These are phyloP conservation scores for Siderastrea siderea DNA, from an alignment of 92 coral and sea anemone genomes.

Conservation along the genomic window DNA sequence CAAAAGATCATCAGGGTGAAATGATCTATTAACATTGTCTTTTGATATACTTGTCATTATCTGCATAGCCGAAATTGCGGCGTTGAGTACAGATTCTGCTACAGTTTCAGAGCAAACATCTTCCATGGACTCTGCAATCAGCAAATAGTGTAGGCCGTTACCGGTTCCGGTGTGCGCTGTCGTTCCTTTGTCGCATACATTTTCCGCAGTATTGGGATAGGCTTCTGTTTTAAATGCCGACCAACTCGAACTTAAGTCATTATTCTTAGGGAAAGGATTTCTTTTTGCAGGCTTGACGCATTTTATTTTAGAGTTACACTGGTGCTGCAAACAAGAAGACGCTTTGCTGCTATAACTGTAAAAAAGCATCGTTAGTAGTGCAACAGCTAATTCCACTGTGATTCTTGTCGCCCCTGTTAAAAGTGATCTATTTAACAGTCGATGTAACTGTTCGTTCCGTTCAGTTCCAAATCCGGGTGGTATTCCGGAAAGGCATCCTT, in stretches of 20 bases:
- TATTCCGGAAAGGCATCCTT: slow-evolving; percentile 56
- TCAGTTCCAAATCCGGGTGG: slow-evolving; percentile 63
- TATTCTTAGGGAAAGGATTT: neutral
- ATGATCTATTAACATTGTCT: slow-evolving; percentile 9
- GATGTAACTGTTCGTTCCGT: slow-evolving; percentile 44
- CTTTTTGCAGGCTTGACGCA: slow-evolving; percentile 21
- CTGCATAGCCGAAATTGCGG: neutral
- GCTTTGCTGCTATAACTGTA: slow-evolving; percentile 35
- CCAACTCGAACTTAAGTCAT: slow-evolving; percentile 21
- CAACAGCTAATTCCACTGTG: slow-evolving; percentile 41
- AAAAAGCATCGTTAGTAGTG: slow-evolving; percentile 20
- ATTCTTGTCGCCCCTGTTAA: slow-evolving; percentile 47
- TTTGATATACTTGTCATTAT: slow-evolving; percentile 16
- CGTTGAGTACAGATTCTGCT: slow-evolving; percentile 16
- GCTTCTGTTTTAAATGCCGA: slow-evolving; percentile 14
- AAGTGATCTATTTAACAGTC: slow-evolving; percentile 37
- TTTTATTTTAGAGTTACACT: slow-evolving; percentile 24
- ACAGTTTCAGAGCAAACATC: slow-evolving; percentile 38
- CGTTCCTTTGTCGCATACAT: neutral
- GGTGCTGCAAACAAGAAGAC: slow-evolving; percentile 8
- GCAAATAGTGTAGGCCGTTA: neutral
- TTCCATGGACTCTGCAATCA: slow-evolving; percentile 19
- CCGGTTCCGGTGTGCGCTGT: neutral
- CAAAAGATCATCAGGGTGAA: slow-evolving; percentile 12
- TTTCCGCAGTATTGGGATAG: neutral